Evolutionary conservation across 2,888 invertebrate genomes (phyloP).

Genomic region (Ophion obscuratus): DNA sequence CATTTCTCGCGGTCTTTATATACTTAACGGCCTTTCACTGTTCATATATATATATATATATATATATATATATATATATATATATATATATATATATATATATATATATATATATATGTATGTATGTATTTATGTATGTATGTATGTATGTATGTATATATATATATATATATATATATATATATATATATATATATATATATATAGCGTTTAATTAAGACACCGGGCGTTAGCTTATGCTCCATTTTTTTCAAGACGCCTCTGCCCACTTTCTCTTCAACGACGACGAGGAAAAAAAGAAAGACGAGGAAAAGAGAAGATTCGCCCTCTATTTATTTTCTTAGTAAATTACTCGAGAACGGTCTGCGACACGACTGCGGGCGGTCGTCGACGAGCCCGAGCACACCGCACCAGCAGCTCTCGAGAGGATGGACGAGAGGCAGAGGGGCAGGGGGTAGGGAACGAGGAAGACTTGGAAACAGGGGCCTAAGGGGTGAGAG

Average conservation of each 20-base stretch:
- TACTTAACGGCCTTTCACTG: slow-evolving; percentile 43
- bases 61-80: no score
- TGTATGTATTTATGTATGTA: no score
- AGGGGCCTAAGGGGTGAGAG: slow-evolving; percentile 65
- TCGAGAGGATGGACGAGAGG: slow-evolving; percentile 65
- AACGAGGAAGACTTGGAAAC: slow-evolving; percentile 59
- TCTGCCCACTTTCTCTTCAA: slow-evolving; percentile 3
- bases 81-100: no score
- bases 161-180: slow-evolving; percentile 41
- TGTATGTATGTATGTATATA: no score
- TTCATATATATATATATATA: slow-evolving; percentile 16
- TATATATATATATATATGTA: slow-evolving; percentile 7
- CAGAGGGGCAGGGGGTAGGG: slow-evolving; percentile 33
- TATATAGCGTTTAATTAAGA: slow-evolving; percentile 55
- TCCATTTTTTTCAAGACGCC: slow-evolving; percentile 59
- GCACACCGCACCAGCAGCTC: slow-evolving; percentile 49
- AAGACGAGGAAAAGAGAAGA: slow-evolving; percentile 62
- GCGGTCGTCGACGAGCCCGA: slow-evolving; percentile 68
- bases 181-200: slow-evolving; percentile 46
- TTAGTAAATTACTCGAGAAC: slow-evolving; percentile 82
- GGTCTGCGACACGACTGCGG: slow-evolving; percentile 78
- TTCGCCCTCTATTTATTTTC: slow-evolving; percentile 82
- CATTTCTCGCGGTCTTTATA: slow-evolving; percentile 47
- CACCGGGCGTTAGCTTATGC: slow-evolving; percentile 37
- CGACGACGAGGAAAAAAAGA: slow-evolving; percentile 56